These are phyloP conservation scores for Beris morrisii DNA, from an alignment of 2,888 invertebrate genomes.

Conservation along the genomic window DNA sequence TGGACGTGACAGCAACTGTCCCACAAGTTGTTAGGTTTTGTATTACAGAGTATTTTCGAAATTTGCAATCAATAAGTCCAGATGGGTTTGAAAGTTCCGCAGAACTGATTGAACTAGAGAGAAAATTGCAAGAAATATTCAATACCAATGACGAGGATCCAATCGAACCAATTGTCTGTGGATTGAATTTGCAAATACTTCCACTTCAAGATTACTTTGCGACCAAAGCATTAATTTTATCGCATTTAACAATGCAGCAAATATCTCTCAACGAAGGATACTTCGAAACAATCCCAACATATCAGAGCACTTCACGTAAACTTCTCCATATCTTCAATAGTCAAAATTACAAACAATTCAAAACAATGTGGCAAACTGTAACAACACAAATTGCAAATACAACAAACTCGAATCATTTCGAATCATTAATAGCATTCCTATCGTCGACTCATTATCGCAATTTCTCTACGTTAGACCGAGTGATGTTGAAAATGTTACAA, in stretches of 20 bases:
- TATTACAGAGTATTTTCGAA: constrained; percentile 3
- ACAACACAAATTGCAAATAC: constrained; percentile 32
- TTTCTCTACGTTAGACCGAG: constrained; percentile 46
- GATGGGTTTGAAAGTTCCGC: background rate
- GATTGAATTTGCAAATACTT: constrained; percentile 16
- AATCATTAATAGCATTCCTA: constrained; percentile 39
- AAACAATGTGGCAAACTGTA: constrained; percentile 41
- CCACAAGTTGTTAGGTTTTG: background rate
- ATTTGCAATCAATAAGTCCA: background rate
- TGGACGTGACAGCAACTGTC: background rate
- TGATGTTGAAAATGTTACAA: constrained; percentile 39
- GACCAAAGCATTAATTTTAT: constrained; percentile 30
- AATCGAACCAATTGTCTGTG: background rate
- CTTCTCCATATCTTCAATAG: background rate
- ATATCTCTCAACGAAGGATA: constrained; percentile 9
- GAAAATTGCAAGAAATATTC: constrained; percentile 3
- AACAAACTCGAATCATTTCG: constrained; percentile 39
- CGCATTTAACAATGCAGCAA: background rate
- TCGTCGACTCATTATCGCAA: constrained; percentile 46
- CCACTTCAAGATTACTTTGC: constrained; percentile 40
- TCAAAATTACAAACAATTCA: constrained; percentile 39
- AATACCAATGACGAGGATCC: constrained; percentile 1
- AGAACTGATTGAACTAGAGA: background rate
- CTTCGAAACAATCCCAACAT: constrained; percentile 1
- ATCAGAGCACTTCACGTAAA: background rate